phyloP scores from a whole-genome alignment of 2,888 invertebrate genomes.

The Mythimna albipuncta region DNA sequence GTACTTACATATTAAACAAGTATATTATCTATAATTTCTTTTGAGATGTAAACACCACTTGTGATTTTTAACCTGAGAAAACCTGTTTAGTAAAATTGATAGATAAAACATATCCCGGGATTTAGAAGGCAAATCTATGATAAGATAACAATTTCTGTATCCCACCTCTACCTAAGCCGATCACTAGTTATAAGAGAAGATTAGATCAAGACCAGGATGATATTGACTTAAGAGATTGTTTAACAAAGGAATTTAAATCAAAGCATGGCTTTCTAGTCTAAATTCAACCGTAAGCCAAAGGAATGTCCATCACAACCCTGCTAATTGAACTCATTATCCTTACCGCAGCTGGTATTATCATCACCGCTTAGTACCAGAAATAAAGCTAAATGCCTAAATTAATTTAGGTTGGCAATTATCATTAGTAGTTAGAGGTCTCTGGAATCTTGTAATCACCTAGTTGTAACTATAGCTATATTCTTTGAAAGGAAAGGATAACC shows the following conservation, averaged over 20 bases:
- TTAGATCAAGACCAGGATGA: too few relatives aligned
- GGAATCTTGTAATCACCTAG: conserved; percentile 24
- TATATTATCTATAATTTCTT: too few relatives aligned
- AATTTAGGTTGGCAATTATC: conserved; percentile 28
- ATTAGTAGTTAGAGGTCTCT: conserved; percentile 15
- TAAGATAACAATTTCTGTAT: too few relatives aligned
- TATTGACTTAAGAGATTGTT: background rate
- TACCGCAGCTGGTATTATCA: conserved; percentile 25
- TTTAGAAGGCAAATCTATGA: too few relatives aligned
- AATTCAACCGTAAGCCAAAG: background rate
- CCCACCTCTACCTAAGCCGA: too few relatives aligned
- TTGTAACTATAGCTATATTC: conserved; percentile 12
- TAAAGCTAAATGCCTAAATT: conserved; percentile 37
- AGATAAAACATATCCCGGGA: too few relatives aligned
- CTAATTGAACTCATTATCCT: conserved; percentile 24
- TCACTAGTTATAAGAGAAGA: too few relatives aligned
- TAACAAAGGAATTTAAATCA: background rate
- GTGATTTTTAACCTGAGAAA: too few relatives aligned
- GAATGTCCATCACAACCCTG: background rate
- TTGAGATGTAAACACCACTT: too few relatives aligned
- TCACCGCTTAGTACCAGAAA: conserved; percentile 9
- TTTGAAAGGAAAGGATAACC: conserved; percentile 8
- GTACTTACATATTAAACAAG: too few relatives aligned
- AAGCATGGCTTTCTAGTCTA: background rate
- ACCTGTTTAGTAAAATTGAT: too few relatives aligned